Conservation (phyloP, 2,797 vertebrate genomes). For the Xyrichtys novacula region DNA sequence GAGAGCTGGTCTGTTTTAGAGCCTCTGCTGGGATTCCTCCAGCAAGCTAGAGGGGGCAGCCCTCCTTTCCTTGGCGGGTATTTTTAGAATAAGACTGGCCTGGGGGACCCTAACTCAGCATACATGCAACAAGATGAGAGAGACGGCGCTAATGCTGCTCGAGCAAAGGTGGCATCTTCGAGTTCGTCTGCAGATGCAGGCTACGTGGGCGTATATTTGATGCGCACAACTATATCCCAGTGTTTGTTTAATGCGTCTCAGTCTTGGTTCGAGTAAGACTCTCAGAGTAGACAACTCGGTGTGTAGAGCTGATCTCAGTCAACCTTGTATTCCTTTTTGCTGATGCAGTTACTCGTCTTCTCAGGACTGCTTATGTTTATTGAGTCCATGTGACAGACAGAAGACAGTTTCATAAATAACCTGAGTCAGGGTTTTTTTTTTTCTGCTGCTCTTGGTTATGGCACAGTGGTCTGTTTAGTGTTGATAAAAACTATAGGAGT, state of each 20-base stretch:
- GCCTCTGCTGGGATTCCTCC: slow-evolving; percentile 78
- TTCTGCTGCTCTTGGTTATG: slow-evolving; percentile 1
- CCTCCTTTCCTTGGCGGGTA: slow-evolving; percentile 74
- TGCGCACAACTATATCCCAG: slow-evolving; percentile 42
- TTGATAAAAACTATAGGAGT: too few species aligned
- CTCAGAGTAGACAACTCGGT: not conserved
- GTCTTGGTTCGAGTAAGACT: slow-evolving; percentile 21
- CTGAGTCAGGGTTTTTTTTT: not conserved
- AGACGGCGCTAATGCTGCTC: slow-evolving; percentile 34
- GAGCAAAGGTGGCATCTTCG: slow-evolving; percentile 65
- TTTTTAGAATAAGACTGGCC: slow-evolving; percentile 75
- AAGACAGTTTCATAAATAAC: not conserved
- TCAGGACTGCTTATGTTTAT: not conserved
- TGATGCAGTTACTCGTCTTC: not conserved
- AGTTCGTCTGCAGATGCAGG: slow-evolving; percentile 50
- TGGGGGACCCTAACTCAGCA: slow-evolving; percentile 75
- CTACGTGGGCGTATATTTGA: slow-evolving; percentile 61
- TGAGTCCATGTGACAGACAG: slow-evolving; percentile 6
- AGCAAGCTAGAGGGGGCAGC: slow-evolving; percentile 74
- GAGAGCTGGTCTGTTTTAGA: slow-evolving; percentile 69
- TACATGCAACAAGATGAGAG: slow-evolving; percentile 65
- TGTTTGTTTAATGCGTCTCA: slow-evolving; percentile 25
- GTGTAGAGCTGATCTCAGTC: not conserved
- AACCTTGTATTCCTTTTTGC: not conserved
- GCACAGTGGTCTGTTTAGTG: too few species aligned